Conservation (phyloP, 2,797 vertebrate genomes). For the Manis javanica region DNA sequence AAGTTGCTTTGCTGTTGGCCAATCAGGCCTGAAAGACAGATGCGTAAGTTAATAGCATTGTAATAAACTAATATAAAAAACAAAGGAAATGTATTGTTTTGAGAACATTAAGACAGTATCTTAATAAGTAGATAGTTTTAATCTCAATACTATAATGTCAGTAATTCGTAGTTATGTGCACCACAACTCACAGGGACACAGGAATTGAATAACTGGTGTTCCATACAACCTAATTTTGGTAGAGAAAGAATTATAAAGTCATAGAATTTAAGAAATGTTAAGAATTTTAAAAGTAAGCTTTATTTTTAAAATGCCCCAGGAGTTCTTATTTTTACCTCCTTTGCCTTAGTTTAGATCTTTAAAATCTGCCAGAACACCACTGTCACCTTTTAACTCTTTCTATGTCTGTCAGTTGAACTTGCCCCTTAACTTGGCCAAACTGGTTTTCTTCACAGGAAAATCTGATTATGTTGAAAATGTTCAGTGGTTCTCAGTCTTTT, state of each 20-base stretch:
- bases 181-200: neutral
- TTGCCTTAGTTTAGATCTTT: neutral
- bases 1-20: slow-evolving; percentile 91
- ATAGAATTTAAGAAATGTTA: slow-evolving; percentile 7
- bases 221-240: neutral
- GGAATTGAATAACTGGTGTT: neutral
- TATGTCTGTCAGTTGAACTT: neutral
- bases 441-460: slow-evolving; percentile 9
- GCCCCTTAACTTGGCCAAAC: neutral
- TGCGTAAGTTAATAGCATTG: neutral
- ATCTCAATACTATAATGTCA: neutral
- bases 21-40: slow-evolving; percentile 88
- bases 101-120: neutral
- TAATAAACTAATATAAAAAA: neutral
- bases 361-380: neutral
- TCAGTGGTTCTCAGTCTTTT: neutral
- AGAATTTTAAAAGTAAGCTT: neutral
- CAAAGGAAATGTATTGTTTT: neutral
- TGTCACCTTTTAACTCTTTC: neutral
- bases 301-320: neutral
- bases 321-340: neutral
- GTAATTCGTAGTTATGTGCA: neutral
- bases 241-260: slow-evolving; percentile 24
- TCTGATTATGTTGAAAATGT: neutral
- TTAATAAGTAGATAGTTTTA: neutral